Percentiles rank a stretch among this genome's conserved stretches.
Conservation (phyloP, 2,888 invertebrate species). For the Stomorhina lunata region DNA sequence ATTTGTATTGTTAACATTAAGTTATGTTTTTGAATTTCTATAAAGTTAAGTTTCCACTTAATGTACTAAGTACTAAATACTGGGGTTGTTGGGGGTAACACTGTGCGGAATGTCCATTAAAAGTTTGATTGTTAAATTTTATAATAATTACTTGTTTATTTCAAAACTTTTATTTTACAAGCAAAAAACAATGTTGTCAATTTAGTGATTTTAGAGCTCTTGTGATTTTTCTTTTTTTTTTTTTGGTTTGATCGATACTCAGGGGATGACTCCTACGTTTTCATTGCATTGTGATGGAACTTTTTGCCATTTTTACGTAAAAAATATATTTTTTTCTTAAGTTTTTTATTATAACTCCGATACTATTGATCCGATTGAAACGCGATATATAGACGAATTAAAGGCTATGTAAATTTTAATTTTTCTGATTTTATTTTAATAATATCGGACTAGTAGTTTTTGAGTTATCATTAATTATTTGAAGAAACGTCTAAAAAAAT, state of each 20-base stretch:
- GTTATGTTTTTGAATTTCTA: background rate
- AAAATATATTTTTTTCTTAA: background rate
- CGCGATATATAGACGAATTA: too few relatives aligned
- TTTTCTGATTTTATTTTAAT: too few relatives aligned
- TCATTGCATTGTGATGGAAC: too few relatives aligned
- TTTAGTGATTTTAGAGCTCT: background rate
- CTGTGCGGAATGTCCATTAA: conserved; percentile 42
- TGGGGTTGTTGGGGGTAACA: background rate
- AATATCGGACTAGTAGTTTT: too few relatives aligned
- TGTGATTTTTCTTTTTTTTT: too few relatives aligned
- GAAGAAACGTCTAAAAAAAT: too few relatives aligned
- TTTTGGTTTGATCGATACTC: background rate
- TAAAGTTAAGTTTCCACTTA: conserved; percentile 4
- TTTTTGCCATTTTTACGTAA: too few relatives aligned
- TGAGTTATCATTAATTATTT: too few relatives aligned
- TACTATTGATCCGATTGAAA: too few relatives aligned
- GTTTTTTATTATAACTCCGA: too few relatives aligned
- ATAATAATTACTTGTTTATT: conserved; percentile 62
- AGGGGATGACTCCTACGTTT: too few relatives aligned
- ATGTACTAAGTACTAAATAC: background rate
- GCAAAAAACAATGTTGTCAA: background rate
- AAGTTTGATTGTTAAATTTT: conserved; percentile 58
- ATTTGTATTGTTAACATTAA: conserved; percentile 48
- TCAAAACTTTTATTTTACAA: conserved; percentile 24
- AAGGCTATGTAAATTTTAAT: too few relatives aligned